Percentiles rank a stretch among this genome's conserved stretches.
Conservation (phyloP, 1,140 invertebrate genomes). For the Diprion similis region DNA sequence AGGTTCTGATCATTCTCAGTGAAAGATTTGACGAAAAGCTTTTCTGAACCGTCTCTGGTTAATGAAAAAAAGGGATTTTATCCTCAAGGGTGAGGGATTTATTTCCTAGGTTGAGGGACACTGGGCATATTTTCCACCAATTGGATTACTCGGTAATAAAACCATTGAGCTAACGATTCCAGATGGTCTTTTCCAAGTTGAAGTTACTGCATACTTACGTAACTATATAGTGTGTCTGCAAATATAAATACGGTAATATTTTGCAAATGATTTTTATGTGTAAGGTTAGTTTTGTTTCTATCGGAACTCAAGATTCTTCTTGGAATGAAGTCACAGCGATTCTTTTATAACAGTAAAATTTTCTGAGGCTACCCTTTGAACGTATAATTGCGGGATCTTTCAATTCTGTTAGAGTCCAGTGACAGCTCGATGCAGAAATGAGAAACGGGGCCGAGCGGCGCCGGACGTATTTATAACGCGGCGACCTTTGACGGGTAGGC, state of each 20-base stretch:
- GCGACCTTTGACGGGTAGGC: slow-evolving; percentile 44
- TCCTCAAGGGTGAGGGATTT: not conserved
- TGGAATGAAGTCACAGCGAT: too few species aligned
- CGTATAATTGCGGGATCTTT: too few species aligned
- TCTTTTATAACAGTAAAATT: too few species aligned
- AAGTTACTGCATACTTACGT: too few species aligned
- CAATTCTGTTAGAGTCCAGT: not conserved
- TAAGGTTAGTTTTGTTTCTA: too few species aligned
- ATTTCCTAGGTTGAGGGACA: not conserved
- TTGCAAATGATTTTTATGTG: too few species aligned
- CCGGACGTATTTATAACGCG: slow-evolving; percentile 45
- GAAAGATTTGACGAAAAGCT: not conserved
- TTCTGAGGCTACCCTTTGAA: too few species aligned
- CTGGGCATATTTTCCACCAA: not conserved
- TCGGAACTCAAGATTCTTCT: too few species aligned
- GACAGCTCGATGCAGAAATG: slow-evolving; percentile 25
- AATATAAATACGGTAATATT: too few species aligned
- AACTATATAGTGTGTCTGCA: too few species aligned
- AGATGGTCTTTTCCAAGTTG: too few species aligned
- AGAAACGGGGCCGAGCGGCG: slow-evolving; percentile 36
- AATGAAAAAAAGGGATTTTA: not conserved
- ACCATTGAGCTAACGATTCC: not conserved
- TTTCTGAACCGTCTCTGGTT: not conserved
- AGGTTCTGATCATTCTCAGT: not conserved
- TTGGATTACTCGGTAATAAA: not conserved